Evolutionary conservation across 1,140 invertebrate genomes (phyloP), one percentile per base, ranked within the genome.

Genomic region (Ceratina japonica): DNA sequence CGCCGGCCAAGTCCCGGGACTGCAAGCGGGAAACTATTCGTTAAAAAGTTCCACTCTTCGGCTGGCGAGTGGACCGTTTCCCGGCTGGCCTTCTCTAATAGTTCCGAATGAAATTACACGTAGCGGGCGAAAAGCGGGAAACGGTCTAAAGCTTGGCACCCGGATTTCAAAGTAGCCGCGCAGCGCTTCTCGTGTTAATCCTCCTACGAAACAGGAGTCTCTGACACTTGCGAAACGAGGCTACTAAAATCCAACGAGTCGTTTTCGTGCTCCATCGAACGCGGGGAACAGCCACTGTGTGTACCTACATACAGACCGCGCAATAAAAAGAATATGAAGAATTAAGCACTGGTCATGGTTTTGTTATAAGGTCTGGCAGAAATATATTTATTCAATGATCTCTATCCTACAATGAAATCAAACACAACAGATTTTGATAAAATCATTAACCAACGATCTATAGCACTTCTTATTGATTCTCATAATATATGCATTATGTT

Each of bases 21-120:
- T 13, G 49, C 18, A 78, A 74, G 49, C 64, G 24, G 49, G 68
- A 80, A 75, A 80, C 24, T 64, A 16, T 73, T 72, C 61, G 56
- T 75, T 71, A 59, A 84, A 52, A 80, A 73, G 49, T 77, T 69
- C 37, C 37, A 22, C 18, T 70, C 15, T 20, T 49, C 49, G 8
- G 13, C 13, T 12, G 49, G 27, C 15, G 2, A 27, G 31, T n/a
- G 37, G 37, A 59, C 16, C 44, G 27, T 62, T 64, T 80, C 24
- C 54, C 52, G 68, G 37, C 37, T 44, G 37, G 37, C 37, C 37
- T 44, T 8, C 3, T 44, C 51, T 75, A 69, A 69, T 83, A 72
- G 75, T 44, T 3, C 18, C 49, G 7, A 64, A 70, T 37, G 56
- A 63, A 69, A 58, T 72, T 27, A 20, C 16, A 24, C 20, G 59